Percentiles rank a stretch among this genome's conserved stretches.
Evolutionary conservation across 2,797 vertebrate species (phyloP).

Genomic region (Microctenopoma steveboyesi): DNA sequence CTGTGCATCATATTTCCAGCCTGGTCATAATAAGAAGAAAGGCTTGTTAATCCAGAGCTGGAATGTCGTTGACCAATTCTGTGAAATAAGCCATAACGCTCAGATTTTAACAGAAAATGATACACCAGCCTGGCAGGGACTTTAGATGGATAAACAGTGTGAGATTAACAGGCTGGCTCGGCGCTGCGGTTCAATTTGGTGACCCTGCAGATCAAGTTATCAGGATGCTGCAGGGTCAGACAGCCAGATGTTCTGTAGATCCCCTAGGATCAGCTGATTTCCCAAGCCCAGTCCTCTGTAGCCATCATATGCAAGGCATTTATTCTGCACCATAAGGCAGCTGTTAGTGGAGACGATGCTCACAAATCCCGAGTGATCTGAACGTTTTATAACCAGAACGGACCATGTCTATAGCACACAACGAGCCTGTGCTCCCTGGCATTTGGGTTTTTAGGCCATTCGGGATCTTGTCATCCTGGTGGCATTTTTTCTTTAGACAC

Average conservation of each 20-base stretch:
- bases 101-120: slow-evolving; percentile 49
- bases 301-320: slow-evolving; percentile 64
- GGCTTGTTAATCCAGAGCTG: slow-evolving; percentile 31
- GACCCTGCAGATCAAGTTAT: slow-evolving; percentile 79
- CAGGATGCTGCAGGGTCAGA: slow-evolving; percentile 75
- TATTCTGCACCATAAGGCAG: slow-evolving; percentile 60
- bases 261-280: slow-evolving; percentile 77
- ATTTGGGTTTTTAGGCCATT: not conserved
- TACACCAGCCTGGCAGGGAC: slow-evolving; percentile 47
- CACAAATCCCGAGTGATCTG: slow-evolving; percentile 35
- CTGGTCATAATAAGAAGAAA: slow-evolving; percentile 46
- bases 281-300: slow-evolving; percentile 55
- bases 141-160: slow-evolving; percentile 72
- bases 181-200: slow-evolving; percentile 66
- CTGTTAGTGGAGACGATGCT: slow-evolving; percentile 56
- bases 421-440: not conserved
- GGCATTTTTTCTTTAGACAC: slow-evolving; percentile 24
- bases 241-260: slow-evolving; percentile 80
- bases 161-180: slow-evolving; percentile 77
- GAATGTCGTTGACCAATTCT: slow-evolving; percentile 34
- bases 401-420: not conserved
- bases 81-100: slow-evolving; percentile 53
- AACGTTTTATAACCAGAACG: slow-evolving; percentile 42
- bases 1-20: slow-evolving; percentile 55
- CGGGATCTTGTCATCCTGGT: slow-evolving; percentile 26